phyloP scores from a whole-genome alignment of 2,888 invertebrate genomes.

The Idaea biselata region DNA sequence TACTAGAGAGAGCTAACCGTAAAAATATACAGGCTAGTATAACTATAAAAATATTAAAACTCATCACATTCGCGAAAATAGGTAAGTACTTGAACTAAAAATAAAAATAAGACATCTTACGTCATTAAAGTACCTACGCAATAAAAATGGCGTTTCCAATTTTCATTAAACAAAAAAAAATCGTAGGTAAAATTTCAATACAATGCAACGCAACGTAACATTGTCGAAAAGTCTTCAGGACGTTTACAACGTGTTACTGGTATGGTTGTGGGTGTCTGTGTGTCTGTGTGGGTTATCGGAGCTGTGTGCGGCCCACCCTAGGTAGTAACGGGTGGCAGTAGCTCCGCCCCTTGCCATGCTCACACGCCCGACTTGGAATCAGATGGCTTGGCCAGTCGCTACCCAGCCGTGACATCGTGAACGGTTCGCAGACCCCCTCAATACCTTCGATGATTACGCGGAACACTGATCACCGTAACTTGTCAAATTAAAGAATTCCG shows the following conservation, averaged over 20 bases:
- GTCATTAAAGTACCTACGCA: conserved; percentile 4
- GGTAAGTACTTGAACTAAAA: conserved; percentile 11
- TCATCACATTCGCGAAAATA: neutral
- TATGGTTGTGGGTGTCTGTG: conserved; percentile 32
- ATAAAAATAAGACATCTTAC: conserved; percentile 13
- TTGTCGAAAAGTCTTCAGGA: conserved; percentile 9
- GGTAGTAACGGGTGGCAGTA: conserved; percentile 49
- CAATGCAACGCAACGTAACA: neutral
- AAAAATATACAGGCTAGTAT: neutral
- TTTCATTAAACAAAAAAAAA: conserved; percentile 18
- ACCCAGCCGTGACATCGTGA: conserved; percentile 78
- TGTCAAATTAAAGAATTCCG: conserved; percentile 72
- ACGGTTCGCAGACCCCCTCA: conserved; percentile 73
- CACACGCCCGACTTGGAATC: conserved; percentile 81
- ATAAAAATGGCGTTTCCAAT: conserved; percentile 14
- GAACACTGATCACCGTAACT: conserved; percentile 71
- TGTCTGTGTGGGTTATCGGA: conserved; percentile 62
- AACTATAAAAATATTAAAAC: neutral
- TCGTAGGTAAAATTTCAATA: conserved; percentile 2
- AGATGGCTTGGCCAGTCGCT: conserved; percentile 79
- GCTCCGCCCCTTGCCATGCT: conserved; percentile 73
- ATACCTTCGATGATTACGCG: conserved; percentile 77
- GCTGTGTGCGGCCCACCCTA: conserved; percentile 66
- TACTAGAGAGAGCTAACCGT: neutral
- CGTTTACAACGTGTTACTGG: conserved; percentile 31